Base-by-base conservation (phyloP, 2,113 vertebrate genomes). In the Dicerorhinus sumatrensis region DNA sequence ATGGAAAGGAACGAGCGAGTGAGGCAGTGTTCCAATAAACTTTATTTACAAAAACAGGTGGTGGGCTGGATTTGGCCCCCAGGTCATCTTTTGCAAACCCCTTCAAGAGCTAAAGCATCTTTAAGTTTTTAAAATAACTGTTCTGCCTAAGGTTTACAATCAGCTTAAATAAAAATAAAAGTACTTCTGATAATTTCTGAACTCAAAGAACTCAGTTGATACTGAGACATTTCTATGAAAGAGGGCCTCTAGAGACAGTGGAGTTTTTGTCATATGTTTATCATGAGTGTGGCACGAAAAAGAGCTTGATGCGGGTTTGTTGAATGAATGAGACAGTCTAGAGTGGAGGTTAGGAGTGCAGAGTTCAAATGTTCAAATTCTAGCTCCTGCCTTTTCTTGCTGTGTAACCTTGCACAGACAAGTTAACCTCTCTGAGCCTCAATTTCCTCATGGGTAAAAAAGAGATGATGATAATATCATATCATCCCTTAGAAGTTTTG, bases 351-450 rank as follows among this genome's bases (percentile, higher is more conserved):
- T 76, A 54, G 75, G 70, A 89, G 29, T 39, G 20, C 36, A 70
- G 33, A 51, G 18, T 69, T 94, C 83, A 62, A 62, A 79, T 88
- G 18, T 69, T 94, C 83, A 62, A 62, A 79, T 88, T 56, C 87
- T 60, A 70, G 67, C 33, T 48, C 29, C 14, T 60, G 29, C 16
- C 54, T 73, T 72, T 67, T 8, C 39, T 92, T 73, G 13, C 42
- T 75, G 33, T 90, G 79, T 70, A 70, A 89, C 27, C 65, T 67
- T 89, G 16, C 17, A 23, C 16, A 73, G 46, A n/a, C 42, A 42
- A 27, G 18, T 51, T 85, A 70, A 23, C 3, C 20, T 92, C 51
- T 69, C 73, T 90, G 48, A 69, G 27, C 39, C 39, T 90, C 56
- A 90, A 31, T 79, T 83, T 60, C 48, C 39, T 94, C 33, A n/a